Evolutionary conservation across 2,113 vertebrate genomes (phyloP).

Genomic region (Channa maculata): DNA sequence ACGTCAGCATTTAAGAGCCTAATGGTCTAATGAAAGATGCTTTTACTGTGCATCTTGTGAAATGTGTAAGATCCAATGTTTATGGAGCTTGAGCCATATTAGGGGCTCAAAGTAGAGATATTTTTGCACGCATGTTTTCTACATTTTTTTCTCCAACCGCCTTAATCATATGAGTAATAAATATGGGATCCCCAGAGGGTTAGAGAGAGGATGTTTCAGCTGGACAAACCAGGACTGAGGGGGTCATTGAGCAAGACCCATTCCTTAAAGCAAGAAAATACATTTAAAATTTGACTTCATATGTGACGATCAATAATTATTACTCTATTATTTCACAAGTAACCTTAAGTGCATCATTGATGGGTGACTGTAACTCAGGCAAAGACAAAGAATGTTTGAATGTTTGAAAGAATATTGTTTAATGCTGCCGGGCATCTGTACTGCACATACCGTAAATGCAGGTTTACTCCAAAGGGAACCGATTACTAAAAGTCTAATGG

Average conservation of each 20-base stretch:
- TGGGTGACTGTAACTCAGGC: slow-evolving; percentile 4
- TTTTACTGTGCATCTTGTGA: neutral
- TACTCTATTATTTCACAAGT: slow-evolving; percentile 34
- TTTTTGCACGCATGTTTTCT: neutral
- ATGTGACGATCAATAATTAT: slow-evolving; percentile 45
- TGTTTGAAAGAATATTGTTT: slow-evolving; percentile 8
- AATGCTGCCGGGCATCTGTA: slow-evolving; percentile 9
- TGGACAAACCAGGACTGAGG: slow-evolving; percentile 20
- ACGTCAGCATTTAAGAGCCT: neutral
- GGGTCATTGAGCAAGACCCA: slow-evolving; percentile 24
- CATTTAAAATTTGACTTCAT: slow-evolving; percentile 35
- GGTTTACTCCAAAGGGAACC: slow-evolving; percentile 45
- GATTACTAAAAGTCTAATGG: slow-evolving; percentile 48
- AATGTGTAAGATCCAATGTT: slow-evolving; percentile 6
- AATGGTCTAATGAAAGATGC: neutral
- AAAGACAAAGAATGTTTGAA: slow-evolving; percentile 27
- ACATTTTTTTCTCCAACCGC: neutral
- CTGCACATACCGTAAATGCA: neutral
- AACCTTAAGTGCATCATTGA: slow-evolving; percentile 16
- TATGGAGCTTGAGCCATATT: neutral
- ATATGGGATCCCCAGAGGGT: slow-evolving; percentile 18
- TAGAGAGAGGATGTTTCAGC: slow-evolving; percentile 16
- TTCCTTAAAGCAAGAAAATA: slow-evolving; percentile 10
- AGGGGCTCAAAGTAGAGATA: neutral
- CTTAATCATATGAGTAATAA: slow-evolving; percentile 12